Evolutionary conservation across 2,797 vertebrate species (phyloP).

Genomic region (Danionella dracula): DNA sequence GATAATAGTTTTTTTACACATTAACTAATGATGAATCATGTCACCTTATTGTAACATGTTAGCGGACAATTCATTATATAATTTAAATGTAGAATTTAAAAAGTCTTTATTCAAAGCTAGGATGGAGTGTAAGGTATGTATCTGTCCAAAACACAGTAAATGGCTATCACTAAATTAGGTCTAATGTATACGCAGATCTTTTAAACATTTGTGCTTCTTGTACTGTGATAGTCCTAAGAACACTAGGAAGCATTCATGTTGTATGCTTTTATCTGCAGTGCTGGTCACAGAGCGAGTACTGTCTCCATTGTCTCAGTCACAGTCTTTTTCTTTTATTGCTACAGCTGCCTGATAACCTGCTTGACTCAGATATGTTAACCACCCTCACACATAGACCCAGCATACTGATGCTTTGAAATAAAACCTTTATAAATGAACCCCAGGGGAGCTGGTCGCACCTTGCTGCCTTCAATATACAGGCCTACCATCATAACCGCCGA

Average conservation of each 20-base stretch:
- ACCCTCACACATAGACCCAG: background rate
- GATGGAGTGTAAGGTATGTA: too few species aligned
- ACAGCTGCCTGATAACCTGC: conserved; percentile 24
- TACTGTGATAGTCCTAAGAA: too few species aligned
- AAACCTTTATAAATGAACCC: conserved; percentile 9
- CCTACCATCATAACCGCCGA: conserved; percentile 41
- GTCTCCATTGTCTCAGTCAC: background rate
- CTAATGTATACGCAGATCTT: too few species aligned
- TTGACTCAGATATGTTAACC: conserved; percentile 13
- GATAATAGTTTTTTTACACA: too few species aligned
- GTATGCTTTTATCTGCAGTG: background rate
- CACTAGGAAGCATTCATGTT: background rate
- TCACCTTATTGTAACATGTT: too few species aligned
- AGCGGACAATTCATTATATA: too few species aligned
- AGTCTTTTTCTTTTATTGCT: conserved; percentile 3
- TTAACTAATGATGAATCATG: too few species aligned
- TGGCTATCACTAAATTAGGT: too few species aligned
- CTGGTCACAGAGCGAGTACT: background rate
- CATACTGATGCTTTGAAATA: conserved; percentile 19
- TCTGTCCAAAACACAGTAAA: too few species aligned
- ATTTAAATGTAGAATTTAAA: too few species aligned
- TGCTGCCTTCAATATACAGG: conserved; percentile 48
- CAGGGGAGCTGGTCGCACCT: conserved; percentile 44
- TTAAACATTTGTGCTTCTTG: too few species aligned
- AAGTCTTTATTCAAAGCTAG: too few species aligned